Conservation (phyloP, 2,113 vertebrate genomes). For the Phylloscopus trochilus region DNA sequence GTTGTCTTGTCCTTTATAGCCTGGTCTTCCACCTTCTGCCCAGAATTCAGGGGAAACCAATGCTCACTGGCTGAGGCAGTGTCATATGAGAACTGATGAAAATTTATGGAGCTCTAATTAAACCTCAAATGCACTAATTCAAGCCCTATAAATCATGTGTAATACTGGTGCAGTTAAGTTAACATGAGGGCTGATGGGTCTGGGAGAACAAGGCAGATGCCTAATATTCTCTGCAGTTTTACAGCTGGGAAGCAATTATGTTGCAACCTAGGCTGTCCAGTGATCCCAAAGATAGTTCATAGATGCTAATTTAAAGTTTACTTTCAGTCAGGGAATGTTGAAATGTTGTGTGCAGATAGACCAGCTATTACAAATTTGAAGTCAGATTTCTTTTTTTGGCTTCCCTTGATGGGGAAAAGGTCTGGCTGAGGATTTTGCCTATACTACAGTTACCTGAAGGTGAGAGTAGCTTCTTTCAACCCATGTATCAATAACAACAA, state of each 20-base stretch:
- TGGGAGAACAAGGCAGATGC: neutral
- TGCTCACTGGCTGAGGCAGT: neutral
- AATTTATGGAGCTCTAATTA: conserved; percentile 32
- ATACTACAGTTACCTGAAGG: neutral
- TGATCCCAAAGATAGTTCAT: neutral
- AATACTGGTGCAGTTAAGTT: neutral
- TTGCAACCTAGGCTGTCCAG: neutral
- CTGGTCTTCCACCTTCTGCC: neutral
- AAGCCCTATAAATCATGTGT: neutral
- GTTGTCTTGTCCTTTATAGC: conserved; percentile 17
- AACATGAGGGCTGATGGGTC: neutral
- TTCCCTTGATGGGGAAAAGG: neutral
- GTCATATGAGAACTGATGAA: neutral
- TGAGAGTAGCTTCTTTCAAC: neutral
- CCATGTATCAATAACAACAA: neutral
- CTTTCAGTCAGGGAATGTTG: neutral
- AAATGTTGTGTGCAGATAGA: neutral
- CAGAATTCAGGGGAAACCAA: neutral
- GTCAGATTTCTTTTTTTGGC: neutral
- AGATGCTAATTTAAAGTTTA: neutral
- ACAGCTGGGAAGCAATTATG: neutral
- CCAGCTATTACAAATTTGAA: neutral
- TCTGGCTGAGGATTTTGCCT: neutral
- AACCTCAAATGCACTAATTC: conserved; percentile 2
- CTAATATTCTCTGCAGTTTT: neutral